phyloP scores from a whole-genome alignment of 2,797 vertebrate genomes.

The Poecilia picta region DNA sequence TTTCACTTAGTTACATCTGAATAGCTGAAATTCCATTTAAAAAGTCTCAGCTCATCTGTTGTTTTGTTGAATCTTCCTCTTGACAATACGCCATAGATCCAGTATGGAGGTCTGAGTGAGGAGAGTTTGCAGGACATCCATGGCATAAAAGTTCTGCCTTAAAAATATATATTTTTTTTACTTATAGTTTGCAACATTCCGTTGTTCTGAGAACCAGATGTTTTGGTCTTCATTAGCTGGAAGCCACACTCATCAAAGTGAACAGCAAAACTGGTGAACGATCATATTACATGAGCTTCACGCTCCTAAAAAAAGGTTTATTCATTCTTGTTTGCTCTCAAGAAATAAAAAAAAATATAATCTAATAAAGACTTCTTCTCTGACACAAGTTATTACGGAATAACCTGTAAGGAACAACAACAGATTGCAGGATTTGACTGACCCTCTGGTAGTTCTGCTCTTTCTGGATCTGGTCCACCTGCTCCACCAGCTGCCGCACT shows the following conservation, averaged over 20 bases:
- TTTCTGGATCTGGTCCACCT: conserved; percentile 95
- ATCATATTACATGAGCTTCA: no score
- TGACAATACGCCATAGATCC: neutral
- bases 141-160: neutral
- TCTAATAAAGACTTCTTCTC: neutral
- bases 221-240: neutral
- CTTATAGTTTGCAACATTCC: neutral
- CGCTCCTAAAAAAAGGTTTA: neutral
- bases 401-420: no score
- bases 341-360: neutral
- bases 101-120: neutral
- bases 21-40: neutral
- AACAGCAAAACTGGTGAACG: neutral
- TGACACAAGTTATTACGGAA: neutral
- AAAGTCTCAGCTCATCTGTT: neutral
- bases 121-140: neutral
- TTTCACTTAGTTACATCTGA: neutral
- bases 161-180: neutral
- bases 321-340: neutral
- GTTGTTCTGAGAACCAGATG: neutral
- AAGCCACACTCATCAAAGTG: neutral
- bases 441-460: conserved; percentile 95
- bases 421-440: conserved; percentile 33
- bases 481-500: conserved; percentile 90
- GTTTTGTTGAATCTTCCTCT: neutral